Evolutionary conservation across 2,113 vertebrate species (phyloP).

Genomic region (Neolamprologus kungweensis): DNA sequence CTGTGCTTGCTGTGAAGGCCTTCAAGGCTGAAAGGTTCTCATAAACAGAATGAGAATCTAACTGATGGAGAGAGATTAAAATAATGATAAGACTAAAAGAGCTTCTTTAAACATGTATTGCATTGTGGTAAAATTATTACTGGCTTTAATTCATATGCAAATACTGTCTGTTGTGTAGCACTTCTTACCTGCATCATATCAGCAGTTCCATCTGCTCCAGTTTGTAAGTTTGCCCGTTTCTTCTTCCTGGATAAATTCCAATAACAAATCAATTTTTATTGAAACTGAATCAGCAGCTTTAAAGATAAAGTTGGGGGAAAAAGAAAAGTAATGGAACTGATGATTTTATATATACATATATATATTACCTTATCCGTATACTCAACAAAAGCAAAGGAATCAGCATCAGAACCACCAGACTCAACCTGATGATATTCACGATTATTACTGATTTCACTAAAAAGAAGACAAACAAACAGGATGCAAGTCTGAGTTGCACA

Average conservation of each 20-base stretch:
- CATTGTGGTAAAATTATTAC: background rate
- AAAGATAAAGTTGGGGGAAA: accelerated
- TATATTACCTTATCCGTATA: background rate
- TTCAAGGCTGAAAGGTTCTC: background rate
- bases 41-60: background rate
- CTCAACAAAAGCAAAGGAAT: background rate
- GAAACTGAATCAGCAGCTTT: background rate
- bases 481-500: background rate
- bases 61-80: background rate
- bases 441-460: background rate
- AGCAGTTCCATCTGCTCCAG: background rate
- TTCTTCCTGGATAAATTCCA: background rate
- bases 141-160: background rate
- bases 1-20: background rate
- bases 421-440: accelerated
- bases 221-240: accelerated
- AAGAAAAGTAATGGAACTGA: background rate
- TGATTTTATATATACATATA: background rate
- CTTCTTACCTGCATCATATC: background rate
- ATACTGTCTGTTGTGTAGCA: background rate
- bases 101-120: background rate
- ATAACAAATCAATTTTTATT: background rate
- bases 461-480: background rate
- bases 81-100: background rate
- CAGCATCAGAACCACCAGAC: background rate